Evolutionary conservation across 2,888 invertebrate genomes (phyloP), one percentile per base, ranked within the genome.

Genomic region (Acanthosoma haemorrhoidale): DNA sequence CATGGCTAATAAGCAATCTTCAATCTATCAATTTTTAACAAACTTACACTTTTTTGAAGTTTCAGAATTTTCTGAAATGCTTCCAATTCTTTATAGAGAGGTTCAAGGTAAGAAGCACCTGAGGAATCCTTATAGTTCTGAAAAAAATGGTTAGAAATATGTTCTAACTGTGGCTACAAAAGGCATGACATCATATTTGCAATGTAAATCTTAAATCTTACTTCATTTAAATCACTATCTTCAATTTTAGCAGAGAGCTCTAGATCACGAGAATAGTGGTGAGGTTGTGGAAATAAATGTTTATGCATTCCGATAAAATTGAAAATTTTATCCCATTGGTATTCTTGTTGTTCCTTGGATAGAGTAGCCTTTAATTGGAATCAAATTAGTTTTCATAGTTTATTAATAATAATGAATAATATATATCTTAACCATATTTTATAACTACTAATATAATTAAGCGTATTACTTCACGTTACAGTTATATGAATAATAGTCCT

Each of bases 251-350:
- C 2, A 2, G 21, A 0, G 4, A 25, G 51, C 18, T 25, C 51
- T 25, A 18, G 5, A 4, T 1, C 5, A 1, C 25, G n/a, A 2
- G 29, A 18, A 1, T 4, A 5, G 1, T n/a, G 25, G 29, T 51
- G n/a, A 29, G 25, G 51, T 51, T 51, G 39, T 1, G 64, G 41
- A 15, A 25, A 29, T 1, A 64, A 25, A 15, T 13, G 39, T 36
- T 41, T 64, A 18, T 64, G 39, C 64, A 64, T 64, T 31, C 39
- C 21, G 1, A 39, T 29, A 31, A 31, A 64, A 31, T 31, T 64
- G 13, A 64, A 64, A 16, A 64, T 21, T 16, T 39, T 41, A 3
- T 64, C 39, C 64, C 64, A 64, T 16, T 16, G 39, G 2, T 25
- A 15, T 64, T 64, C 41, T 31, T 64, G 64, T 2, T 36, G 25